Conservation (phyloP, 2,888 invertebrate species). For the Tachina lurida region DNA sequence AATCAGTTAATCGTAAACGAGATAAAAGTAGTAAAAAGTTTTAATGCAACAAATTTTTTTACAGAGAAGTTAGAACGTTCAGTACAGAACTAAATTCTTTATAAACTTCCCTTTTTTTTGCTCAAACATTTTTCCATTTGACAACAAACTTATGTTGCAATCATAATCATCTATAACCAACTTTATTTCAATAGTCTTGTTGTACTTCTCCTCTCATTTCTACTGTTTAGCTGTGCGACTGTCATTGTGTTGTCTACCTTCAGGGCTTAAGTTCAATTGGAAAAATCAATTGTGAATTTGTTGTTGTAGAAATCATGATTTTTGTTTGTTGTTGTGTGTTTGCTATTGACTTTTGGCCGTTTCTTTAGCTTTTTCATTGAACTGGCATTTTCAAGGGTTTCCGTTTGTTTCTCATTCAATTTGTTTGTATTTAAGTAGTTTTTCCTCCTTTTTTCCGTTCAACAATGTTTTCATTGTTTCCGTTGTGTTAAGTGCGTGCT, state of each 20-base stretch:
- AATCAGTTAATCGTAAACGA: slow-evolving; percentile 1
- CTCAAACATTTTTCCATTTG: slow-evolving; percentile 48
- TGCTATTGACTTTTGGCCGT: slow-evolving; percentile 1
- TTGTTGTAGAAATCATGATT: slow-evolving; percentile 61
- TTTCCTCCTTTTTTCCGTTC: slow-evolving; percentile 23
- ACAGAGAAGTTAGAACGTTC: slow-evolving; percentile 8
- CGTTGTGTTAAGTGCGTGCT: slow-evolving; percentile 68
- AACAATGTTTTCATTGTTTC: slow-evolving; percentile 67
- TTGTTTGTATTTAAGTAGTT: slow-evolving; percentile 47
- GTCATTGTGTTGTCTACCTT: slow-evolving; percentile 54
- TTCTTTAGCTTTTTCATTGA: slow-evolving; percentile 30
- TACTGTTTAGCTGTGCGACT: slow-evolving; percentile 26
- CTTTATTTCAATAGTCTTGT: slow-evolving; percentile 67
- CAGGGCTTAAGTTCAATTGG: slow-evolving; percentile 69
- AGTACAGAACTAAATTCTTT: background rate
- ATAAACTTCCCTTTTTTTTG: background rate
- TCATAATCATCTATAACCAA: slow-evolving; percentile 61
- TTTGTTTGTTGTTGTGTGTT: slow-evolving; percentile 44
- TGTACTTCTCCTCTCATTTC: slow-evolving; percentile 16
- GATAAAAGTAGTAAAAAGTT: slow-evolving; percentile 1
- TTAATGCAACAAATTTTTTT: background rate
- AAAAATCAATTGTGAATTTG: slow-evolving; percentile 65
- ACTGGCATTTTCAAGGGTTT: slow-evolving; percentile 46
- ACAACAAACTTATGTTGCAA: slow-evolving; percentile 68
- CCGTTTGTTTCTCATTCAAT: slow-evolving; percentile 30